phyloP scores from a whole-genome alignment of 37 sponge, comb jelly and placozoan species.

The Crambe crambe region DNA sequence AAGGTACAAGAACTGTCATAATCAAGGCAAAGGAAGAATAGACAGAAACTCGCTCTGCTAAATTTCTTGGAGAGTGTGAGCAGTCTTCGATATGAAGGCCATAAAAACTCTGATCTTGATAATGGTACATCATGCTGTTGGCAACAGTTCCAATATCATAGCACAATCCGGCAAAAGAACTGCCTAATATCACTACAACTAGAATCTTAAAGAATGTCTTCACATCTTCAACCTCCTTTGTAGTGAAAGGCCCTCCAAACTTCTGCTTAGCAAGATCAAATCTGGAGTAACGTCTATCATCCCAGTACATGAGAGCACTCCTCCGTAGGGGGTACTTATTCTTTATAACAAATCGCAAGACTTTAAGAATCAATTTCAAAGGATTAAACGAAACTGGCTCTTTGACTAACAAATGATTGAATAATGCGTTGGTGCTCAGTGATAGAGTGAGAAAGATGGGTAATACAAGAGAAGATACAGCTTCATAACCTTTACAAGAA shows the following conservation, averaged over 20 bases:
- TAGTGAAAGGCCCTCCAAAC: conserved; percentile 28
- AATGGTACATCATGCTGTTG: not conserved
- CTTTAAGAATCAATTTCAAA: not conserved
- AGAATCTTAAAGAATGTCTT: conserved; percentile 13
- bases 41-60: not conserved
- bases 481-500: not conserved
- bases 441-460: not conserved
- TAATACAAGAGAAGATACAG: not conserved
- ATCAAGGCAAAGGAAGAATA: not conserved
- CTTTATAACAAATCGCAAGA: conserved; percentile 3
- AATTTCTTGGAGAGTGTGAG: no score
- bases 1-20: not conserved
- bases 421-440: not conserved
- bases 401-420: not conserved
- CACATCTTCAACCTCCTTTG: conserved; percentile 25
- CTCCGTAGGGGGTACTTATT: conserved; percentile 3
- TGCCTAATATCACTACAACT: not conserved
- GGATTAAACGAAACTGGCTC: not conserved
- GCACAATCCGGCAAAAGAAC: not conserved
- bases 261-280: conserved; percentile 1
- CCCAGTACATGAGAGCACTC: conserved; percentile 24
- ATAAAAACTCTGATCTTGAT: not conserved
- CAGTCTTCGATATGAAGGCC: no score
- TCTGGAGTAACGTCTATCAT: not conserved
- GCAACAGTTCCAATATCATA: not conserved